These are phyloP conservation scores for Harpegnathos saltator DNA, from an alignment of 1,140 invertebrate species.

Conservation along the genomic window DNA sequence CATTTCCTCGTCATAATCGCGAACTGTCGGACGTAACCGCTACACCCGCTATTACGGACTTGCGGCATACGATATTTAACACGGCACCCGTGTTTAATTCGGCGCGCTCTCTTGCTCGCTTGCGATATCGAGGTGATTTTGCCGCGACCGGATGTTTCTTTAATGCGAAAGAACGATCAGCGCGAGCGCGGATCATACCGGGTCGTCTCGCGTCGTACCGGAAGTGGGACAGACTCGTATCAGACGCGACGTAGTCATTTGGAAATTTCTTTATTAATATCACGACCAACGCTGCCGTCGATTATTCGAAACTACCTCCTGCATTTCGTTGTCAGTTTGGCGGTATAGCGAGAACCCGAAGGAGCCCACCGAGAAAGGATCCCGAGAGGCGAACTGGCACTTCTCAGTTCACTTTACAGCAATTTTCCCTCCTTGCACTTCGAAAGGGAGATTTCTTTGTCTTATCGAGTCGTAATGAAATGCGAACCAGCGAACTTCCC, in stretches of 20 bases:
- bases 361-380: conserved; percentile 27
- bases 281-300: conserved; percentile 9
- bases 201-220: conserved; percentile 4
- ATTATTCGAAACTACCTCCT: conserved; percentile 45
- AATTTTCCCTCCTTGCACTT: conserved; percentile 7
- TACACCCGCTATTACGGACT: conserved; percentile 34
- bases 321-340: conserved; percentile 33
- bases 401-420: conserved; percentile 71
- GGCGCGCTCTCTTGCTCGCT: conserved; percentile 25
- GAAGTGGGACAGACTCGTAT: conserved; percentile 20
- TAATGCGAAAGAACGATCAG: conserved; percentile 53
- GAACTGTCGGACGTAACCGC: conserved; percentile 31
- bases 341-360: conserved; percentile 14
- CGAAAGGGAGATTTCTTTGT: conserved; percentile 69
- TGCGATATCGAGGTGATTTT: conserved; percentile 26
- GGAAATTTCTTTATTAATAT: conserved; percentile 67
- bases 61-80: conserved; percentile 51
- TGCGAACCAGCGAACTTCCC: conserved; percentile 69
- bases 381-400: conserved; percentile 22
- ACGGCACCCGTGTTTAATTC: conserved; percentile 24
- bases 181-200: not conserved
- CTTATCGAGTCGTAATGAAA: conserved; percentile 73
- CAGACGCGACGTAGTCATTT: not conserved
- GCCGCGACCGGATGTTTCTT: conserved; percentile 19
- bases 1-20: conserved; percentile 37